A percentile compares a stretch with the other conserved stretches of the same genome.
These are phyloP conservation scores for Terebella lapidaria DNA, from an alignment of 2,888 invertebrate species.

Conservation along the genomic window DNA sequence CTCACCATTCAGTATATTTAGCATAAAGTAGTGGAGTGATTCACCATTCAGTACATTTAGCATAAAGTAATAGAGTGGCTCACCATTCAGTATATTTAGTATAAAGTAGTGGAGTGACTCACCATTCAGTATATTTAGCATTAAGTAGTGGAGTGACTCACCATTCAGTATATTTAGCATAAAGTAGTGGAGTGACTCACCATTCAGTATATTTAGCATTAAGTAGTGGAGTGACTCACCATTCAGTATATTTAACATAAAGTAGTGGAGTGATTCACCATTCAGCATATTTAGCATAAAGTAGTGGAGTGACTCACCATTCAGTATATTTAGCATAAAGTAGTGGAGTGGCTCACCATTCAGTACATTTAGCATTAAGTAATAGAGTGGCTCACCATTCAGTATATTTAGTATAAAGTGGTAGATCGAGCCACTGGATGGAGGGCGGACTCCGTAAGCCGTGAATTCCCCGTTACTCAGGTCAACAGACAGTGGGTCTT, in stretches of 20 bases:
- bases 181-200: neutral
- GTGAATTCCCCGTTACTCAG: neutral
- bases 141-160: neutral
- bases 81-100: neutral
- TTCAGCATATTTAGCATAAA: neutral
- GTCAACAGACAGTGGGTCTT: slow-evolving; percentile 2
- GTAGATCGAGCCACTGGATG: slow-evolving; percentile 17
- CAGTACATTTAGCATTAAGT: neutral
- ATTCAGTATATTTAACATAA: neutral
- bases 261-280: neutral
- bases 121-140: neutral
- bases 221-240: neutral
- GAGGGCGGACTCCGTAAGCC: slow-evolving; percentile 4
- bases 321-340: neutral
- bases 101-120: neutral
- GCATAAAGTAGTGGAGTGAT: neutral
- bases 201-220: neutral
- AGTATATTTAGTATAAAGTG: slow-evolving; percentile 16
- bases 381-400: slow-evolving; percentile 8
- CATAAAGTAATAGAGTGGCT: neutral
- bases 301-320: neutral
- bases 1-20: neutral
- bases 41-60: neutral
- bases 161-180: neutral
- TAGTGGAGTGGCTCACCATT: neutral